phyloP scores from a whole-genome alignment of 2,797 vertebrate genomes.

The Myripristis jacobus region DNA sequence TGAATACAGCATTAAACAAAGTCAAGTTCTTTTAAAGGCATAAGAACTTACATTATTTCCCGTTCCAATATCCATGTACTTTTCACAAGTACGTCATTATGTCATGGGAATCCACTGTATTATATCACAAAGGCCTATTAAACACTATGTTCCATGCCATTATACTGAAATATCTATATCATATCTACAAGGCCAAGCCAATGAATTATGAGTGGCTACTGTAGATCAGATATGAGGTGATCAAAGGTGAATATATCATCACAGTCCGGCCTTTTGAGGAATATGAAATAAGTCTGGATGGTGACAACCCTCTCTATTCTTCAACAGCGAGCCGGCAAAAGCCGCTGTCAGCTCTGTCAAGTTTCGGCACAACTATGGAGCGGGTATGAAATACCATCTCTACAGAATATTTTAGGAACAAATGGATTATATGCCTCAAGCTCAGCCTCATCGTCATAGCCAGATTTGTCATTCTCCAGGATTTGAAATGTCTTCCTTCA shows the following conservation, averaged over 20 bases:
- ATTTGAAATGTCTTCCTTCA: constrained; percentile 61
- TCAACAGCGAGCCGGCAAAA: constrained; percentile 22
- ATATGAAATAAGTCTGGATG: constrained; percentile 25
- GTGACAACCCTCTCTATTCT: constrained; percentile 32
- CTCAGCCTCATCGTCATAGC: constrained; percentile 49
- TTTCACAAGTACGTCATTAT: no score
- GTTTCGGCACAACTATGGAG: constrained; percentile 32
- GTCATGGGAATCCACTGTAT: not conserved
- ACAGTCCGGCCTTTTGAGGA: not conserved
- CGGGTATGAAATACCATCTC: constrained; percentile 42
- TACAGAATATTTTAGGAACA: constrained; percentile 58
- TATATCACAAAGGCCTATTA: not conserved
- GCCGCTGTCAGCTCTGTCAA: constrained; percentile 28
- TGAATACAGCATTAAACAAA: no score
- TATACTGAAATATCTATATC: not conserved
- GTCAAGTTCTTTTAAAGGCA: no score
- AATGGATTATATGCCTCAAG: constrained; percentile 59
- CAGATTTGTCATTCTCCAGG: constrained; percentile 64
- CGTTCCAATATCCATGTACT: no score
- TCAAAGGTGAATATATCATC: constrained; percentile 9
- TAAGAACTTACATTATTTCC: no score
- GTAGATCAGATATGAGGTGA: constrained; percentile 16
- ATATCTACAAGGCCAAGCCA: not conserved
- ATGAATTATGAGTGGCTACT: constrained; percentile 3
- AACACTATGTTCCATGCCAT: not conserved